Evolutionary conservation across 2,888 invertebrate genomes (phyloP).

Genomic region (Nasonia oneida): DNA sequence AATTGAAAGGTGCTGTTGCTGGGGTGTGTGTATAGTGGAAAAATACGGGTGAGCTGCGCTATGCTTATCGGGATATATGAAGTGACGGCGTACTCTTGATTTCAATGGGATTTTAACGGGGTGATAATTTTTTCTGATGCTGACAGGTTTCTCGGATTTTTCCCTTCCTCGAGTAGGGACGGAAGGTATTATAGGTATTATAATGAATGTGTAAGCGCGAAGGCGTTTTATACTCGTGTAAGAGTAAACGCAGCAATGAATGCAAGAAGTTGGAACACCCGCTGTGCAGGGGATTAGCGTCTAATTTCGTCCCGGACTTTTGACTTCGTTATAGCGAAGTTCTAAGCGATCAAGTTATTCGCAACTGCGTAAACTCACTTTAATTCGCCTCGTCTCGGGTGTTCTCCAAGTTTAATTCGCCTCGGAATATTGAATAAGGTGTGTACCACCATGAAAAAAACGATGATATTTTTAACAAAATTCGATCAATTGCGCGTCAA

Average conservation of each 20-base stretch:
- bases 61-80: not conserved
- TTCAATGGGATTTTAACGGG: not conserved
- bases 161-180: too few relatives aligned
- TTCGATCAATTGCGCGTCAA: not conserved
- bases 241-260: not conserved
- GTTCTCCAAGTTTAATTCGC: slow-evolving; percentile 13
- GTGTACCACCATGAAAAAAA: too few relatives aligned
- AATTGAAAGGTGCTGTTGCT: not conserved
- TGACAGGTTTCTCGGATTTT: not conserved
- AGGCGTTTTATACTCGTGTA: not conserved
- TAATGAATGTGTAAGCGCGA: not conserved
- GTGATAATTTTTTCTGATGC: not conserved
- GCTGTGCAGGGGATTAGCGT: not conserved
- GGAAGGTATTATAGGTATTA: too few relatives aligned
- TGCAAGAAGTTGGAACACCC: not conserved
- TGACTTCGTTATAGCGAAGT: not conserved
- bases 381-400: not conserved
- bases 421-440: not conserved
- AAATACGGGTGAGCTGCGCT: not conserved
- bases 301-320: not conserved
- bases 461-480: too few relatives aligned
- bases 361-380: slow-evolving; percentile 31
- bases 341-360: slow-evolving; percentile 18
- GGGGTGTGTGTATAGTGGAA: not conserved
- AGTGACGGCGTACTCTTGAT: not conserved